A percentile compares a stretch with the other conserved stretches of the same genome.
Conservation (phyloP, 2,113 vertebrate genomes). For the Notiomystis cincta region DNA sequence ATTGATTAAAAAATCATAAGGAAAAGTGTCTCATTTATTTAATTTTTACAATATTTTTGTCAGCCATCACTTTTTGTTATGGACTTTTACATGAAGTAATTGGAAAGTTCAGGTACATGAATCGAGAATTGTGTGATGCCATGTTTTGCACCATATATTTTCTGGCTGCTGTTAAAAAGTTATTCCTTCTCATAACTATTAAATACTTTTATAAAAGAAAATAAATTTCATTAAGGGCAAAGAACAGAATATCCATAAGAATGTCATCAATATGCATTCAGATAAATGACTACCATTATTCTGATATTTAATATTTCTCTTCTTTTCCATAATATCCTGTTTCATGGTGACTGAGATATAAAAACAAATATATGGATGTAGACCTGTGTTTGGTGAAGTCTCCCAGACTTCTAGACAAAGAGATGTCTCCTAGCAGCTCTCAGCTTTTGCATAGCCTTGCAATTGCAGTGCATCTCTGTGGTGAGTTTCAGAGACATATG, state of each 20-base stretch:
- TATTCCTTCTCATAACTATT: background rate
- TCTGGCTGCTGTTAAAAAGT: background rate
- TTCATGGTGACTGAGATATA: background rate
- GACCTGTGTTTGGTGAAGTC: background rate
- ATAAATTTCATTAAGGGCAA: background rate
- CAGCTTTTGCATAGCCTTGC: background rate
- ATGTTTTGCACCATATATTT: background rate
- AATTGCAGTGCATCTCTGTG: background rate
- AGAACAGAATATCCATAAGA: background rate
- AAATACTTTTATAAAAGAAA: background rate
- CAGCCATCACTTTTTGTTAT: background rate
- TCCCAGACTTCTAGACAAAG: background rate
- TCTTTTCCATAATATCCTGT: background rate
- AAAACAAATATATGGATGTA: background rate
- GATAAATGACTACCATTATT: background rate
- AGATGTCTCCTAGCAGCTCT: background rate
- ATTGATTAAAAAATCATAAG: background rate
- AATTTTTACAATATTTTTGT: background rate
- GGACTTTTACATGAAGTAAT: background rate
- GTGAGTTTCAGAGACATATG: background rate
- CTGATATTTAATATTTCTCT: background rate
- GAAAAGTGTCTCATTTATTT: background rate
- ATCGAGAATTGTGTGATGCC: background rate
- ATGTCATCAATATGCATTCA: background rate
- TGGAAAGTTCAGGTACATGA: background rate